Percentiles rank a stretch among this genome's conserved stretches.
Conservation (phyloP, 2,797 vertebrate species). For the Simalia tracyae region DNA sequence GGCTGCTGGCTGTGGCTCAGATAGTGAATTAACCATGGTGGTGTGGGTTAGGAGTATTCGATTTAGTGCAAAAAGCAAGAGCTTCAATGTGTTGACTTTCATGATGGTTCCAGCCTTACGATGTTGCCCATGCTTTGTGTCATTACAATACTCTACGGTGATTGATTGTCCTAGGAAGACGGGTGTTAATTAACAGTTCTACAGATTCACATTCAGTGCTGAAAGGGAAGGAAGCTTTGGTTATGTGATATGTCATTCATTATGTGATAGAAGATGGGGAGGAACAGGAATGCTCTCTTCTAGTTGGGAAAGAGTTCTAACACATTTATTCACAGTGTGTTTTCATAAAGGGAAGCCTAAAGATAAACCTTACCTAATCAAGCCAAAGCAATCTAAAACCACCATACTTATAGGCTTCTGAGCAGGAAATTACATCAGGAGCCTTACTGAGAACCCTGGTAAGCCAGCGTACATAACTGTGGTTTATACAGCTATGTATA, state of each 20-base stretch:
- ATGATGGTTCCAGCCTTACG: background rate
- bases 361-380: background rate
- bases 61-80: background rate
- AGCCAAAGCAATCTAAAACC: background rate
- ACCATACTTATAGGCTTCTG: background rate
- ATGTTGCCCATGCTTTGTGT: background rate
- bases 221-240: background rate
- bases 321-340: background rate
- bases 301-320: background rate
- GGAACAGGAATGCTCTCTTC: background rate
- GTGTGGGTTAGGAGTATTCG: background rate
- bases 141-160: background rate
- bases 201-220: background rate
- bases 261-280: background rate
- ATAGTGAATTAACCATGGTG: background rate
- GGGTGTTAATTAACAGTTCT: conserved; percentile 8
- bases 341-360: background rate
- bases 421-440: background rate
- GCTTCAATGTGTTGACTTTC: background rate
- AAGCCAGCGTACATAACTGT: background rate
- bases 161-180: background rate
- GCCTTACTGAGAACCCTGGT: background rate
- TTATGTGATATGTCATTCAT: background rate
- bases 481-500: background rate
- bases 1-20: background rate